A percentile compares a stretch with the other conserved stretches of the same genome.
phyloP scores from a whole-genome alignment of 1,140 invertebrate genomes.

The Ylistrum balloti region DNA sequence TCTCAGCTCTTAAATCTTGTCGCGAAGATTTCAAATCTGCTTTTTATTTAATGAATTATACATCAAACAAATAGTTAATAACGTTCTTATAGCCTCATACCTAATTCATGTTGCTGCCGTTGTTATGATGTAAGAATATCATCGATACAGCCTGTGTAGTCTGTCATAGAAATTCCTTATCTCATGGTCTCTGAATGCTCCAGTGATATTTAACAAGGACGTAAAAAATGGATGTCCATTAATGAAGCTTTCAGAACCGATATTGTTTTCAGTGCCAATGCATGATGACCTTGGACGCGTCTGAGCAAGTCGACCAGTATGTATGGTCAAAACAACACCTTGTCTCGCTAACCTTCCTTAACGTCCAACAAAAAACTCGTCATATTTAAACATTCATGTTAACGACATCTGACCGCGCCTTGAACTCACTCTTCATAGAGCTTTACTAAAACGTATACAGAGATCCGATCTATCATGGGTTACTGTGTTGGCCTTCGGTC shows the following conservation, averaged over 20 bases:
- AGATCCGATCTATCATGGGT: neutral
- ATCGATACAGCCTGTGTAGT: neutral
- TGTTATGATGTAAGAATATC: neutral
- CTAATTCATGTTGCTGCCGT: neutral
- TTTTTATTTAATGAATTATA: neutral
- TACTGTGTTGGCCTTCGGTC: neutral
- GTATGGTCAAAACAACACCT: conserved; percentile 30
- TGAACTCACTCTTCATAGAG: neutral
- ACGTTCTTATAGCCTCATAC: neutral
- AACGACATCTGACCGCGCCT: neutral
- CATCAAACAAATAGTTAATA: neutral
- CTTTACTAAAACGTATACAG: conserved; percentile 6
- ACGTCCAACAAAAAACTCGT: neutral
- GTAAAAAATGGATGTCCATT: neutral
- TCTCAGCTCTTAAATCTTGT: neutral
- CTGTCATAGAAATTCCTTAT: neutral
- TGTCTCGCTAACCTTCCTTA: conserved; percentile 9
- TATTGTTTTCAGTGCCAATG: neutral
- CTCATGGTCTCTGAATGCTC: neutral
- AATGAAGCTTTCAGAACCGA: neutral
- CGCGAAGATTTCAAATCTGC: neutral
- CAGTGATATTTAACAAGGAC: neutral
- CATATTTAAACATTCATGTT: conserved; percentile 18
- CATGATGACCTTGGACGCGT: conserved; percentile 17
- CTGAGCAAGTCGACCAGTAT: neutral